These are phyloP conservation scores for Elanus axillaris DNA, from an alignment of 2,113 vertebrate genomes.

Conservation along the genomic window DNA sequence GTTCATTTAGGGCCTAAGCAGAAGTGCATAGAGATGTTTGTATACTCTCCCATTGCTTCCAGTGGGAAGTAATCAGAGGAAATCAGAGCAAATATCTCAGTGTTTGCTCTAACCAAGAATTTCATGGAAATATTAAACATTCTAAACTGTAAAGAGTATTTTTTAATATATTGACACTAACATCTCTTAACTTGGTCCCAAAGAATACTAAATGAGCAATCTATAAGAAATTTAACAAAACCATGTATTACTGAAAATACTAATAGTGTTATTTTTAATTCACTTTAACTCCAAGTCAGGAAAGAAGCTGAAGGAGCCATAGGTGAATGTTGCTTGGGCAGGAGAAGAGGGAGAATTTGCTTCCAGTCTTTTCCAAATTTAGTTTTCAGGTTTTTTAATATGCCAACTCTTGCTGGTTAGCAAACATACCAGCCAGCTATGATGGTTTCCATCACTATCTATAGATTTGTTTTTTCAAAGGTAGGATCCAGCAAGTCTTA, in stretches of 20 bases:
- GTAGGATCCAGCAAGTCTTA: not conserved
- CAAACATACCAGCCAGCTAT: not conserved
- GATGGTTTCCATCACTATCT: not conserved
- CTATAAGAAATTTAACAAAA: not conserved
- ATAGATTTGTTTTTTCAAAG: not conserved
- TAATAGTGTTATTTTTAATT: not conserved
- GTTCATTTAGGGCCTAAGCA: not conserved
- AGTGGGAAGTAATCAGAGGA: not conserved
- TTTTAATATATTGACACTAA: not conserved
- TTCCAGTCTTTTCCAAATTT: not conserved
- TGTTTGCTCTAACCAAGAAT: not conserved
- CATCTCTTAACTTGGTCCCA: not conserved
- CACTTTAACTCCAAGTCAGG: not conserved
- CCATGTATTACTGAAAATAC: not conserved
- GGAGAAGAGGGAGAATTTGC: not conserved
- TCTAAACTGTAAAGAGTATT: not conserved
- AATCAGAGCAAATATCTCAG: not conserved
- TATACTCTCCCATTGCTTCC: not conserved
- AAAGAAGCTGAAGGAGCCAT: not conserved
- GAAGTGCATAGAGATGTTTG: not conserved
- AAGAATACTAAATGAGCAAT: not conserved
- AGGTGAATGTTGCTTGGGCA: not conserved
- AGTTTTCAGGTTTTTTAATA: not conserved
- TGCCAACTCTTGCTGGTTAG: not conserved
- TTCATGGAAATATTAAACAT: not conserved